Conservation (phyloP, 1,140 invertebrate genomes). For the Oedothorax gibbosus region DNA sequence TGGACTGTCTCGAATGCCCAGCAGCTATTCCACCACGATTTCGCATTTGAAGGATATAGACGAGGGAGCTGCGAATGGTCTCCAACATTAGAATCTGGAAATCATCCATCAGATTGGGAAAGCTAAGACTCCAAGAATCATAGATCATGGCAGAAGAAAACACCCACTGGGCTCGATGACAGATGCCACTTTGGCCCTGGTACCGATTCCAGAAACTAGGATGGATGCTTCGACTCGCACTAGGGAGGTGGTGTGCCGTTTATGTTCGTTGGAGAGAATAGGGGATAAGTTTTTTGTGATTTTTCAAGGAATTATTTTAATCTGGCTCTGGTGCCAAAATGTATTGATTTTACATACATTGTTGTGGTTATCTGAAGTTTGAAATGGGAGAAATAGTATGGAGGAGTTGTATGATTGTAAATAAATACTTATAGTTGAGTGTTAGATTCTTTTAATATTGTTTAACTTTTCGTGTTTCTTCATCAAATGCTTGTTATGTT, state of each 20-base stretch:
- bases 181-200: slow-evolving; percentile 36
- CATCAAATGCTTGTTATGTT: too few relatives aligned
- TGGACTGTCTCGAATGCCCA: neutral
- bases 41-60: slow-evolving; percentile 2
- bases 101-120: slow-evolving; percentile 29
- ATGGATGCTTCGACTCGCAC: slow-evolving; percentile 5
- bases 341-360: too few relatives aligned
- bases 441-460: too few relatives aligned
- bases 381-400: too few relatives aligned
- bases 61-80: neutral
- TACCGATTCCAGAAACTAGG: slow-evolving; percentile 33
- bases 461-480: too few relatives aligned
- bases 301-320: too few relatives aligned
- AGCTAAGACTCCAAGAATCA: slow-evolving; percentile 26
- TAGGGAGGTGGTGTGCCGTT: neutral
- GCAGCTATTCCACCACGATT: neutral
- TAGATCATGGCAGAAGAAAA: slow-evolving; percentile 36
- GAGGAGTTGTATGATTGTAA: too few relatives aligned
- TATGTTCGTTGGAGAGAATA: too few relatives aligned
- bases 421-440: too few relatives aligned
- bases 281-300: too few relatives aligned
- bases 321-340: too few relatives aligned
- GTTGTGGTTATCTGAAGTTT: too few relatives aligned
- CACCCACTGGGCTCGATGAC: slow-evolving; percentile 24
- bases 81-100: slow-evolving; percentile 10